Base-by-base conservation (phyloP, 2,888 invertebrate genomes). In the Itoplectis maculator region DNA sequence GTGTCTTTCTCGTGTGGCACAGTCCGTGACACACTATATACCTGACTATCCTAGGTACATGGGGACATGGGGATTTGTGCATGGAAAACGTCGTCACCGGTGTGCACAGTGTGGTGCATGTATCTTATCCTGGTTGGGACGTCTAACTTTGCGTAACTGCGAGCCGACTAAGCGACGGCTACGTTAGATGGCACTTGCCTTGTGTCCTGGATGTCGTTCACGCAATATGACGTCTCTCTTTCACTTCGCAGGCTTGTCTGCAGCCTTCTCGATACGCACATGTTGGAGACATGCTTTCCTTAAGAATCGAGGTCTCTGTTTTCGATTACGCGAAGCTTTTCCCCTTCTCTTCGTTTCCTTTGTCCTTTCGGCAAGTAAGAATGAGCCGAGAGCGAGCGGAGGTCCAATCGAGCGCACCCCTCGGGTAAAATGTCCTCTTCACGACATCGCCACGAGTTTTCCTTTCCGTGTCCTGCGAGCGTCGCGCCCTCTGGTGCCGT, bases 401-500 rank as follows among this genome's bases (percentile, higher is more conserved):
- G 47, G 23, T 76, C 56, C 61, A 59, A 72, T 68, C 45, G 40
- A 18, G 61, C 70, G n/a, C n/a, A n/a, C 35, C 13, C 51, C 66
- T 18, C 29, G 11, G 20, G 15, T 35, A 23, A 69, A 77, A 29
- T 66, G 42, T 74, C 65, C 40, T 51, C 45, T 49, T 59, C 20
- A 42, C 70, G 66, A 61, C 65, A 35, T 65, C 65, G 20, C 35
- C 51, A 65, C 23, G 56, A 59, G 18, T 73, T 49, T 74, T 63
- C 73, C 63, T 68, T n/a, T 6, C 45, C 29, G 65, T 35, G 54
- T 49, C 37, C 68, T 35, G 35, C 45, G 45, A n/a, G 35, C 45
- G 45, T n/a, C 42, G 47, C 40, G 40, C 18, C 61, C 37, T 35
- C 63, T 51, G 51, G 73, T 75, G 81, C 76, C 78, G 77, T 79